Evolutionary conservation across 2,888 invertebrate genomes (phyloP), one percentile per base, ranked within the genome.

Genomic region (Iphiclides podalirius): DNA sequence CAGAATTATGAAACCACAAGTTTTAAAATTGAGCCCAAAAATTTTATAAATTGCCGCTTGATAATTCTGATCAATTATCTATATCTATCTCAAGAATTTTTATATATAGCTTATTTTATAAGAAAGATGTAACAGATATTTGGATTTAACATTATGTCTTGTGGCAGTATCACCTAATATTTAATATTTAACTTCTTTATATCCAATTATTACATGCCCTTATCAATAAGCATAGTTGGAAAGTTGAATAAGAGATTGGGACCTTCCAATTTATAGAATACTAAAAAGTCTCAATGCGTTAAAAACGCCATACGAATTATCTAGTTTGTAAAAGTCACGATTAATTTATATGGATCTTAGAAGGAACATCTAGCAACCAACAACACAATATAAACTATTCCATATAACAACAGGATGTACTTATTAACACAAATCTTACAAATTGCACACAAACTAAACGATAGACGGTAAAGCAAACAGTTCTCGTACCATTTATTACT

Each of bases 401-500:
- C 28, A 44, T 28, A 50, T 39, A 50, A 50, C 44, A 50, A 50
- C 49, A 34, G 34, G 34, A 12, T 33, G 23, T 38, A 31, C 15
- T 17, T 35, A n/a, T 37, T 45, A 46, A 47, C 38, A 33, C 8
- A 40, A 40, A 14, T 47, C 44, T 40, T 43, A 36, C 40, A 39
- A 17, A 31, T 28, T 42, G 38, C 47, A 49, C 50, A 45, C 43
- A 47, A 46, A 43, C 36, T 39, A 54, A 54, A 47, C 17, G 51
- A 42, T 70, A 23, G 26, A 55, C 47, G 56, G 66, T 71, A 66
- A 72, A 66, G 69, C 70, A 75, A 82, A 79, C 73, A 74, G 74
- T 73, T 72, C 70, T 75, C 72, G 43, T 43, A 72, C 51, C 45
- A 56, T 49, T 68, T 60, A 68, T 64, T 63, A 64, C 61, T 66